phyloP scores from a whole-genome alignment of 2,113 vertebrate species.

The Ellobius talpinus region DNA sequence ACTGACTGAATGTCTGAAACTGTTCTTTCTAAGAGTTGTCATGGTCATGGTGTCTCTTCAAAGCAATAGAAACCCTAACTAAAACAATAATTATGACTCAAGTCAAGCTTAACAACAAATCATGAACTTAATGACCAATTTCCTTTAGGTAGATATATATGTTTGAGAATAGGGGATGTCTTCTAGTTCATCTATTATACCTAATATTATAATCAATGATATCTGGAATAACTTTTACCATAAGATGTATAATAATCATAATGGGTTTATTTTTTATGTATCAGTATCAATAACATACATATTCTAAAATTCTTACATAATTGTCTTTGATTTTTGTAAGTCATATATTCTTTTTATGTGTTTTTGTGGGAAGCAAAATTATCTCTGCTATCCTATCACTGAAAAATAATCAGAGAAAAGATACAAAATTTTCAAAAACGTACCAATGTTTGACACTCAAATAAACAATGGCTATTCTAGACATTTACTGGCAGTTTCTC shows the following conservation, averaged over 20 bases:
- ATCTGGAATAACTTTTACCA: background rate
- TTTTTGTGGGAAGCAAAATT: background rate
- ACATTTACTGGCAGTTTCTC: background rate
- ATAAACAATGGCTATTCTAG: background rate
- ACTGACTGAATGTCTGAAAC: background rate
- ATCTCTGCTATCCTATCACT: background rate
- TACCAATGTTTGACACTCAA: background rate
- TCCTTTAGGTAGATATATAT: background rate
- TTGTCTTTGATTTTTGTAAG: background rate
- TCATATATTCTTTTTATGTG: background rate
- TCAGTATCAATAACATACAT: background rate
- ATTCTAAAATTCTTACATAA: background rate
- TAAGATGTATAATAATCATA: background rate
- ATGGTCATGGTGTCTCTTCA: background rate
- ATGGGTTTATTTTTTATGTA: background rate
- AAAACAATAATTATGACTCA: background rate
- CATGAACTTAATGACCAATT: background rate
- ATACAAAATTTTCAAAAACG: background rate
- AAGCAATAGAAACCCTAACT: background rate
- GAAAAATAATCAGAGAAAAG: slow-evolving; percentile 5
- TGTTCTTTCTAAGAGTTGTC: background rate
- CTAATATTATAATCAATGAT: background rate
- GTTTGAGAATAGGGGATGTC: background rate
- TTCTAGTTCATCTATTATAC: background rate
- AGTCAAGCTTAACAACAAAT: slow-evolving; percentile 37